Evolutionary conservation across 1,140 invertebrate species (phyloP).

Genomic region (Kradibia gibbosae): DNA sequence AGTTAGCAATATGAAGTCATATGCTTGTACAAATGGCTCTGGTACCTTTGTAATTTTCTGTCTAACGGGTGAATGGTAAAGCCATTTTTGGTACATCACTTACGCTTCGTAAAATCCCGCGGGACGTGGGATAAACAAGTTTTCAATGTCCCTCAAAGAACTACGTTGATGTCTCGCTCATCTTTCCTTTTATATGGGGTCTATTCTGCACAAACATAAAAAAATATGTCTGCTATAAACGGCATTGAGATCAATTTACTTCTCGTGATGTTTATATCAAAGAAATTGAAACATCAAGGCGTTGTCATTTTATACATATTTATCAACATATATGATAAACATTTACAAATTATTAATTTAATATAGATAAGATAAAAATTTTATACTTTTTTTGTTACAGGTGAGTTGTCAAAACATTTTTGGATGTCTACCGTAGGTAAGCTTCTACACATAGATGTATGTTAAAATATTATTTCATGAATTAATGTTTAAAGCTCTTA

Average conservation of each 20-base stretch:
- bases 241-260: constrained; percentile 22
- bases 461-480: not conserved
- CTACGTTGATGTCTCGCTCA: constrained; percentile 20
- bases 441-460: not conserved
- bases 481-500: too few species aligned
- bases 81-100: constrained; percentile 32
- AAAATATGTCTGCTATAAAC: constrained; percentile 14
- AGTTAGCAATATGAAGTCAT: not conserved
- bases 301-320: not conserved
- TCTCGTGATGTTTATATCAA: constrained; percentile 12
- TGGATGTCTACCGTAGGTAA: not conserved
- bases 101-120: constrained; percentile 10
- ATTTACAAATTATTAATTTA: not conserved
- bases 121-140: constrained; percentile 18
- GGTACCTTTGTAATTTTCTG: not conserved
- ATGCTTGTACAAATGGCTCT: not conserved
- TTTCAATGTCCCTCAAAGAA: constrained; percentile 9
- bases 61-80: not conserved
- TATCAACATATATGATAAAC: not conserved
- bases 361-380: not conserved
- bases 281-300: constrained; percentile 31
- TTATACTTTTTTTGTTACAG: constrained; percentile 7
- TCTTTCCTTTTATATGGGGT: constrained; percentile 26
- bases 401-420: not conserved
- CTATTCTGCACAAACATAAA: not conserved